Conservation (phyloP, 1,140 invertebrate genomes). For the Apis mellifera region Amel_HAv3.1 CM009944.2:8013501-8014000, state of each 20-base stretch:
- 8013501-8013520: background rate
- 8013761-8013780: constrained; percentile 82
- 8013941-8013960: constrained; percentile 97
- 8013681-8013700: background rate
- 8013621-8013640: background rate
- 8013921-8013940: constrained; percentile 94
- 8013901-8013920: constrained; percentile 91
- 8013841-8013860: constrained; percentile 83
- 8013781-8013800: constrained; percentile 81
- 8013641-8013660: background rate
- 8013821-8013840: constrained; percentile 74
- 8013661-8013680: background rate
- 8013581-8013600: constrained; percentile 23
- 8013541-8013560: background rate
- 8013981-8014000: constrained; percentile 88
- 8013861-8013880: constrained; percentile 78
- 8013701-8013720: background rate
- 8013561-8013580: background rate
- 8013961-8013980: constrained; percentile 94
- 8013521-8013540: constrained; percentile 12
- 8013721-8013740: background rate
- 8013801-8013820: constrained; percentile 61
- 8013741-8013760: background rate
- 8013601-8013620: constrained; percentile 30
- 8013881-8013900: constrained; percentile 85